Conservation (phyloP, 23 tunicate genomes). For the Trididemnum miniatum region DNA sequence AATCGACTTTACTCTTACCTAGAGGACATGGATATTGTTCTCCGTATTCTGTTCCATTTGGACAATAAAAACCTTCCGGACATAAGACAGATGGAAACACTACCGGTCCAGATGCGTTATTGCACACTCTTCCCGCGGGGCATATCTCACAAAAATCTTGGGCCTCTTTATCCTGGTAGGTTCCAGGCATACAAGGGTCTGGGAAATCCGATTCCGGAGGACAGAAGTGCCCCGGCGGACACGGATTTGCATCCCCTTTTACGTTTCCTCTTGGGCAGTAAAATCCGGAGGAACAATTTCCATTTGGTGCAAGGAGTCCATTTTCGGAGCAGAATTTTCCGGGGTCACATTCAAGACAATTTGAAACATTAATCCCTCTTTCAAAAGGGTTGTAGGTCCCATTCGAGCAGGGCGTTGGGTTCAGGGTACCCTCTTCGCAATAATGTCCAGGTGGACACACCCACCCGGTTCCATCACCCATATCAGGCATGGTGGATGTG, state of each 20-base stretch:
- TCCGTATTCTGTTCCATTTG: constrained; percentile 66
- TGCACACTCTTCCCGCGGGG: constrained; percentile 85
- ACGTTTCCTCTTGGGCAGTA: constrained; percentile 92
- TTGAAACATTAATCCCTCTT: constrained; percentile 16
- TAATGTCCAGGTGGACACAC: constrained; percentile 76
- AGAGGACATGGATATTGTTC: constrained; percentile 68
- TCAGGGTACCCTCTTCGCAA: constrained; percentile 60
- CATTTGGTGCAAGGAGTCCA: constrained; percentile 56
- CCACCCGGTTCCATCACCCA: constrained; percentile 66
- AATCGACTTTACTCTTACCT: constrained; percentile 41
- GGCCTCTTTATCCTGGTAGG: constrained; percentile 55
- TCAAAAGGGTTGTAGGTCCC: constrained; percentile 67
- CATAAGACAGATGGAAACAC: constrained; percentile 55
- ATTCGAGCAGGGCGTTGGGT: constrained; percentile 44
- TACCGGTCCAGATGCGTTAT: constrained; percentile 67
- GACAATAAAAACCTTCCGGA: constrained; percentile 84
- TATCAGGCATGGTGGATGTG: constrained; percentile 55
- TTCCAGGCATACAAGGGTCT: constrained; percentile 73
- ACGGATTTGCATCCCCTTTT: constrained; percentile 35
- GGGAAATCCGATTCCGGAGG: constrained; percentile 40
- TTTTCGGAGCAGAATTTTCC: constrained; percentile 55
- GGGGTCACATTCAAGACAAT: constrained; percentile 74
- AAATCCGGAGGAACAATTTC: constrained; percentile 69
- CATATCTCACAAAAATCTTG: constrained; percentile 57
- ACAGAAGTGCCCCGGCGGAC: constrained; percentile 72